A percentile compares a stretch with the other conserved stretches of the same genome.
Conservation (phyloP, 2,888 invertebrate species). For the Iphiclides podalirius region DNA sequence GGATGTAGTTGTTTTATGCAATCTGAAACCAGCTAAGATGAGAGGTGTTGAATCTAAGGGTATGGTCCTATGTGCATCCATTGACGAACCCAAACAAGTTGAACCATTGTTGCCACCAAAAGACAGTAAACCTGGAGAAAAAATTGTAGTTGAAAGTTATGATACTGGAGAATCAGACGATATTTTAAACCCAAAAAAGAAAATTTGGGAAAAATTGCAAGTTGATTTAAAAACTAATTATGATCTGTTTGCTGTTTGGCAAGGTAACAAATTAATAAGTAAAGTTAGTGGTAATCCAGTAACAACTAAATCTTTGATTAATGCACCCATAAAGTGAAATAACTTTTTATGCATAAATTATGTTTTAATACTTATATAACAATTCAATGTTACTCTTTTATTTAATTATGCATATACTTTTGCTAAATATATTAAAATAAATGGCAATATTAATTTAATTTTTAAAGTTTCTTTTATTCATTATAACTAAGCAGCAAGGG, state of each 20-base stretch:
- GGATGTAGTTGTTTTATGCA: slow-evolving; percentile 95
- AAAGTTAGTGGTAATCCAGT: slow-evolving; percentile 88
- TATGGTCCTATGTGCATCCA: slow-evolving; percentile 95
- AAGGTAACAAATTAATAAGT: slow-evolving; percentile 86
- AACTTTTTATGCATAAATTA: no score
- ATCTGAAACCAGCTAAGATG: slow-evolving; percentile 98
- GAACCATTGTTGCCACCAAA: slow-evolving; percentile 91
- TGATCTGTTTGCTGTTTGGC: slow-evolving; percentile 90
- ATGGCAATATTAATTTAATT: no score
- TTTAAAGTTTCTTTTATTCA: no score
- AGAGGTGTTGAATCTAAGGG: slow-evolving; percentile 94
- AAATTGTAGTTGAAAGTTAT: slow-evolving; percentile 90
- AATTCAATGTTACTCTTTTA: no score
- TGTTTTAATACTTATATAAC: no score
- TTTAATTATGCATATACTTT: no score
- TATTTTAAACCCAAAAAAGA: slow-evolving; percentile 96
- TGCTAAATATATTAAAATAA: no score
- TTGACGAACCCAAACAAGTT: slow-evolving; percentile 88
- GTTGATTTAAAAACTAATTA: slow-evolving; percentile 86
- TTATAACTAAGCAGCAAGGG: no score
- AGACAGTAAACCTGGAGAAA: slow-evolving; percentile 89
- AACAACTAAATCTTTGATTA: slow-evolving; percentile 86
- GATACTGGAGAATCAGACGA: slow-evolving; percentile 89
- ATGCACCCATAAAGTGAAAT: slow-evolving; percentile 89
- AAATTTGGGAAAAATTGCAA: slow-evolving; percentile 97